phyloP scores from a whole-genome alignment of 1,140 invertebrate genomes.

The Cherax quadricarinatus region DNA sequence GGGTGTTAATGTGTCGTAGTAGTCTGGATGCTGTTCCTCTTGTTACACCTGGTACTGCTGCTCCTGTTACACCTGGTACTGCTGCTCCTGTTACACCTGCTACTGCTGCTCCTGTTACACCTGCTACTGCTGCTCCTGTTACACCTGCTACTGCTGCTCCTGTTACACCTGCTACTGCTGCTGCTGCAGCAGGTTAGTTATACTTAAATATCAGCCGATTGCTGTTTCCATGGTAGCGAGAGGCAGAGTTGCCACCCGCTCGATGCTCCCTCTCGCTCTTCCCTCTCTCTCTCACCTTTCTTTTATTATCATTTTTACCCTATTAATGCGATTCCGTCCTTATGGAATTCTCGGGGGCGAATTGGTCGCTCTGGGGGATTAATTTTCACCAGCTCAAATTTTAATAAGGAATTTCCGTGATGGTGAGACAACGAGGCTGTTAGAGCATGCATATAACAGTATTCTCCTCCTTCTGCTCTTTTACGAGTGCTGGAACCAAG shows the following conservation, averaged over 20 bases:
- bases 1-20: no score
- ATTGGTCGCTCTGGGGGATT: constrained; percentile 55
- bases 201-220: constrained; percentile 48
- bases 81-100: no score
- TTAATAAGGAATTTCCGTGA: constrained; percentile 61
- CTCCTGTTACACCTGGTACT: no score
- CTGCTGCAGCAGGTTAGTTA: not conserved
- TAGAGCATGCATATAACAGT: constrained; percentile 29
- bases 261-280: not conserved
- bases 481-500: constrained; percentile 24
- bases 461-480: constrained; percentile 23
- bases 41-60: no score
- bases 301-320: not conserved
- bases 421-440: constrained; percentile 21
- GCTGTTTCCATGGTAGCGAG: constrained; percentile 55
- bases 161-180: no score
- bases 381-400: constrained; percentile 59
- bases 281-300: not conserved
- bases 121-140: no score
- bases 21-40: no score
- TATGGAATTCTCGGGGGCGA: constrained; percentile 27
- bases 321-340: constrained; percentile 28
- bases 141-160: no score
- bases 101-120: not conserved
- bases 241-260: not conserved